Evolutionary conservation across 2,888 invertebrate genomes (phyloP), one percentile per base, ranked within the genome.

Genomic region (Mesoligia furuncula): DNA sequence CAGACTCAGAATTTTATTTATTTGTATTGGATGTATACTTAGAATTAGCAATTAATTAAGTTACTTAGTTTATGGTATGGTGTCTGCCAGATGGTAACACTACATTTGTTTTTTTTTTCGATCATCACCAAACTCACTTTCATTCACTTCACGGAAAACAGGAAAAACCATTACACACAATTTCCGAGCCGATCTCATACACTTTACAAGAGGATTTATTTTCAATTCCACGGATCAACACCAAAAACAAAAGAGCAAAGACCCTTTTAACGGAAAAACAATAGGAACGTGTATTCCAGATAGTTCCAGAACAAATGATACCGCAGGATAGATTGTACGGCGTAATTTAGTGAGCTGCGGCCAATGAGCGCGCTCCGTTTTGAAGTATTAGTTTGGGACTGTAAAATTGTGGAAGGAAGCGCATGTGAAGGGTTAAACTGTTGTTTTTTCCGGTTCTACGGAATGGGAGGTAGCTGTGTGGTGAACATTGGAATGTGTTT

Each of bases 331-430:
- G 83, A 85, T 85, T 79, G 79, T 84, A 82, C 82, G 72, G 67
- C 79, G 87, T 86, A 86, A 87, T 88, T 86, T 87, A 87, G 81
- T 76, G 66, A 64, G 72, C 64, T 54, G 31, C 62, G 51, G 62
- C 79, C 84, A 81, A 87, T 81, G 78, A 80, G 81, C 66, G 65
- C 36, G 66, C 59, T 72, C 45, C 71, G 27, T 75, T 79, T 70
- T 85, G 78, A 87, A 84, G 78, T 82, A 84, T 85, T 83, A 76
- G 77, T 78, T 85, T 72, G 71, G 66, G 69, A 64, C 71, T 77
- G 74, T 75, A 51, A 80, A 83, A 80, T 71, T 72, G 76, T 84
- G 36, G 77, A 84, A 72, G 57, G 69, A 69, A 84, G 62, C 45
- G 64, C 20, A 70, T 54, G 27, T 48, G 72, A 57, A 39, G 68